Conservation (phyloP, 1,140 invertebrate genomes). For the Philaenus spumarius region DNA sequence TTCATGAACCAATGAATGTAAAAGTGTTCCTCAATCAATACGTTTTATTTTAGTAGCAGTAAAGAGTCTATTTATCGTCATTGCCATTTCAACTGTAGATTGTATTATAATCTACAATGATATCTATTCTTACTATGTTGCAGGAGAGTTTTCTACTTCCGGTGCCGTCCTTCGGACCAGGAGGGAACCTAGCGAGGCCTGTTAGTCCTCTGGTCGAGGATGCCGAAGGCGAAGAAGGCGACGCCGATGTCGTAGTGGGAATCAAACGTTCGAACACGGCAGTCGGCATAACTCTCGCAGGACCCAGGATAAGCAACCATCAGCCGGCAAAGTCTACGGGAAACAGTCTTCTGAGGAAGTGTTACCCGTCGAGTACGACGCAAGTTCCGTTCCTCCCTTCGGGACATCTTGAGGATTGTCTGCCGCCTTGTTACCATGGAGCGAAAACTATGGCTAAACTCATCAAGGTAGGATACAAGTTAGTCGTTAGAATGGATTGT, state of each 20-base stretch:
- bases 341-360: slow-evolving; percentile 33
- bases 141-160: slow-evolving; percentile 37
- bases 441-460: slow-evolving; percentile 50
- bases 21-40: no score
- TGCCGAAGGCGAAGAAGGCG: slow-evolving; percentile 36
- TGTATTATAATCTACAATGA: no score
- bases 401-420: slow-evolving; percentile 40
- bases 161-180: slow-evolving; percentile 37
- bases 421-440: slow-evolving; percentile 49
- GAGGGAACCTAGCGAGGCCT: slow-evolving; percentile 35
- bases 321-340: slow-evolving; percentile 27
- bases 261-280: slow-evolving; percentile 23
- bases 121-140: no score
- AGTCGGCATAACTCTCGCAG: background rate
- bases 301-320: slow-evolving; percentile 39
- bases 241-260: slow-evolving; percentile 30
- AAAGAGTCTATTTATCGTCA: no score
- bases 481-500: no score
- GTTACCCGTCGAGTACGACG: slow-evolving; percentile 34
- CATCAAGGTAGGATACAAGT: slow-evolving; percentile 44
- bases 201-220: slow-evolving; percentile 36
- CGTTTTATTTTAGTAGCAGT: no score
- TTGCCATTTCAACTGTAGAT: no score
- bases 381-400: slow-evolving; percentile 35
- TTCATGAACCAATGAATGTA: no score